A percentile compares a stretch with the other conserved stretches of the same genome.
These are phyloP conservation scores for Pissodes strobi DNA, from an alignment of 1,140 invertebrate species.

Conservation along the genomic window DNA sequence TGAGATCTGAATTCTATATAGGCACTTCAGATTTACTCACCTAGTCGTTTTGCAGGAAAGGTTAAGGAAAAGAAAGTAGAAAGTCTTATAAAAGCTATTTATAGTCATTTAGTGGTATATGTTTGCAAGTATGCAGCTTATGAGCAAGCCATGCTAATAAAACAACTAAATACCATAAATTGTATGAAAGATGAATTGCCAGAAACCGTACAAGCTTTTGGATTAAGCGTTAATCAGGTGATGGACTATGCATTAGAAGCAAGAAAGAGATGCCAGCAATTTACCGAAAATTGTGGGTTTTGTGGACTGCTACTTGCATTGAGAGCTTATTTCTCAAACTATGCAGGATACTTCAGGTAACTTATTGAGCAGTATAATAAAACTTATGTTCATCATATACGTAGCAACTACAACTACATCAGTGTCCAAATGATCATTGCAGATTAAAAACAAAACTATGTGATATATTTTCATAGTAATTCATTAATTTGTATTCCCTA, in stretches of 20 bases:
- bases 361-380: too few species aligned
- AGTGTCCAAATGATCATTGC: too few species aligned
- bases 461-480: too few species aligned
- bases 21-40: too few species aligned
- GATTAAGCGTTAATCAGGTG: constrained; percentile 64
- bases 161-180: constrained; percentile 59
- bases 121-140: constrained; percentile 66
- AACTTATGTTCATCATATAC: too few species aligned
- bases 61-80: too few species aligned
- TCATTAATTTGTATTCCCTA: too few species aligned
- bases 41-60: too few species aligned
- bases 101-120: constrained; percentile 64
- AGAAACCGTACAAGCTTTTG: constrained; percentile 66
- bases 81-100: constrained; percentile 68
- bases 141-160: constrained; percentile 62
- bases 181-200: constrained; percentile 66
- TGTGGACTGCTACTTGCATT: constrained; percentile 64
- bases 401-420: too few species aligned
- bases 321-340: constrained; percentile 64
- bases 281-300: constrained; percentile 71
- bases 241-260: constrained; percentile 64
- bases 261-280: constrained; percentile 63
- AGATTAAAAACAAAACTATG: too few species aligned
- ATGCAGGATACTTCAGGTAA: constrained; percentile 63
- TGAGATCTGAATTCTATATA: too few species aligned